Base-by-base conservation (phyloP, 2,797 vertebrate species). In the Holocentrus rufus region DNA sequence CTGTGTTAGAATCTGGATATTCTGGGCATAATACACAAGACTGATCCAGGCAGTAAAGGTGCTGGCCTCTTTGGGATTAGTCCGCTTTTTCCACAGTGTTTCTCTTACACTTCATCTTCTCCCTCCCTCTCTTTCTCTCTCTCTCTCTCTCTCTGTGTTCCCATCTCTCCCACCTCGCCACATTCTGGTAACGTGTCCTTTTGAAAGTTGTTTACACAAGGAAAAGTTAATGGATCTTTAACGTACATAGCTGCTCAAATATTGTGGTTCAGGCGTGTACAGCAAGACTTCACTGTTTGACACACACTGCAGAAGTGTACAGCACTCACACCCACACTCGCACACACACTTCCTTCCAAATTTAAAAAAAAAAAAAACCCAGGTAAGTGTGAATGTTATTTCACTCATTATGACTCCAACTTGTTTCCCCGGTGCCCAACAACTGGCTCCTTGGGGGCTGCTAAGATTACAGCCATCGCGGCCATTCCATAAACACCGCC, bases 1-100 rank as follows among this genome's bases (percentile, higher is more conserved):
- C 22, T 70, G 13, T 63, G 60, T 66, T 56, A 11, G 39, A 60
- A 77, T 67, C 47, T 27, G 58, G 36, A 2, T 69, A 71, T n/a
- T 36, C 75, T 17, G 10, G 4, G 46, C 42, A 34, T 54, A 15
- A 50, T n/a, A 15, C 54, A 61, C 52, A 63, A 58, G 54, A n/a
- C 49, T 52, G 53, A 70, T 69, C 56, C 55, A 68, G 71, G 60
- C 65, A 69, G 60, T 69, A 73, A 65, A 84, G 78, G 76, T 70
- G 50, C 39, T 34, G 79, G 74, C 76, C 76, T 80, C 80, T 69
- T 76, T 72, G 55, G 65, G 69, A 73, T 89, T 87, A 89, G 76
- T 88, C 90, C 82, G 91, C 66, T 88, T 90, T 94, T 93, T 93
- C 91, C 91, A 88, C 79, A 82, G 44, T 72, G 73, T 82, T 78